Evolutionary conservation across 2,888 invertebrate genomes (phyloP).

Genomic region (Halictus ligatus): DNA sequence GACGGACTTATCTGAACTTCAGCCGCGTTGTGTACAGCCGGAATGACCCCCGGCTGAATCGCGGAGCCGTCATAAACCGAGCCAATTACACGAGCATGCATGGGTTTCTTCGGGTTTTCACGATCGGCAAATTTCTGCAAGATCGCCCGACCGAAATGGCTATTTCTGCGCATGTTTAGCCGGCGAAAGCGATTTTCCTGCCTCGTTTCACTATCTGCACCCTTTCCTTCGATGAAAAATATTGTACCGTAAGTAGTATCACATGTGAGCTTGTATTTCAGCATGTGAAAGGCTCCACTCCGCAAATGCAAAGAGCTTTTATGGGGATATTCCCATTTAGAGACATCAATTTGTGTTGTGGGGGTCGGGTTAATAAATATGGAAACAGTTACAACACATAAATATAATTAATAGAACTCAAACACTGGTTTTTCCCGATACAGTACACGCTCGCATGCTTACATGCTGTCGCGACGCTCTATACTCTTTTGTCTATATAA

Average conservation of each 20-base stretch:
- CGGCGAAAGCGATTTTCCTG: not conserved
- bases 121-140: constrained; percentile 3
- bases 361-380: no score
- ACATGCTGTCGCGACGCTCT: no score
- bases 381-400: no score
- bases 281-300: no score
- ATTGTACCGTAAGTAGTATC: not conserved
- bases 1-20: constrained; percentile 69
- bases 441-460: no score
- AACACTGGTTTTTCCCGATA: no score
- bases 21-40: constrained; percentile 44
- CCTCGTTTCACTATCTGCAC: not conserved
- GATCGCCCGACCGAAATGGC: not conserved
- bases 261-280: no score
- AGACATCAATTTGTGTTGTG: no score
- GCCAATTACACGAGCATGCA: constrained; percentile 67
- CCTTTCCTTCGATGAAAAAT: not conserved
- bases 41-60: constrained; percentile 50
- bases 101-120: not conserved
- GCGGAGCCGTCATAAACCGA: constrained; percentile 69
- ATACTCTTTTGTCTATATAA: no score
- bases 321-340: no score
- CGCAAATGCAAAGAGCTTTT: no score
- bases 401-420: no score
- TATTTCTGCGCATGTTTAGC: not conserved